A percentile compares a stretch with the other conserved stretches of the same genome.
Conservation (phyloP, 2,113 vertebrate genomes). For the Toxotes chatareus region DNA sequence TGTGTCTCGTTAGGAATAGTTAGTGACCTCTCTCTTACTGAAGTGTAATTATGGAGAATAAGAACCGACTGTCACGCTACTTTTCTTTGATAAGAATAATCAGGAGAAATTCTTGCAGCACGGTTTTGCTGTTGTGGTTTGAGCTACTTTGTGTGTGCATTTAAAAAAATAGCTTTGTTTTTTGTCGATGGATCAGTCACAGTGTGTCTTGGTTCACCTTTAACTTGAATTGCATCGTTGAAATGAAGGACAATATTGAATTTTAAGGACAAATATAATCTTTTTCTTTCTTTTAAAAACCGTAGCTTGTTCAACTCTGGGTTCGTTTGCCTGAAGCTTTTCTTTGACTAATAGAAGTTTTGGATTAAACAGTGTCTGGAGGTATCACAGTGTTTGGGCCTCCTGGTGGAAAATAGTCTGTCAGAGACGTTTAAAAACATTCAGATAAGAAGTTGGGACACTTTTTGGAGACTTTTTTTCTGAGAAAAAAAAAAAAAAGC, state of each 20-base stretch:
- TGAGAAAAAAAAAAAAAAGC: not conserved
- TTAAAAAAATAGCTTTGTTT: not conserved
- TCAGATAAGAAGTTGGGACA: not conserved
- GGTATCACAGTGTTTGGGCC: not conserved
- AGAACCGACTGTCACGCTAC: not conserved
- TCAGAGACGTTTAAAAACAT: not conserved
- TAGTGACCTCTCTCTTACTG: not conserved
- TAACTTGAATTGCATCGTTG: no score
- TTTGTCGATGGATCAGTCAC: not conserved
- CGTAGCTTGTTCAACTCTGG: not conserved
- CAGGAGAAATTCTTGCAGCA: not conserved
- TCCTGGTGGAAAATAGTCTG: not conserved
- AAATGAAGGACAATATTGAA: not conserved
- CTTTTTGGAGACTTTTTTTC: not conserved
- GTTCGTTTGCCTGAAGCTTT: not conserved
- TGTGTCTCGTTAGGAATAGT: not conserved
- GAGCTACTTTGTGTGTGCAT: not conserved
- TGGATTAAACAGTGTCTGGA: not conserved
- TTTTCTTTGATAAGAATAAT: not conserved
- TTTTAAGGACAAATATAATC: rapidly evolving
- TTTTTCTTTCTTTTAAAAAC: not conserved
- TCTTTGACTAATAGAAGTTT: conserved; percentile 12
- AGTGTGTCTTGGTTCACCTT: not conserved
- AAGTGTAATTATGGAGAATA: not conserved
- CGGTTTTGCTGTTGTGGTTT: not conserved